Evolutionary conservation across 2,113 vertebrate species (phyloP).

Genomic region (Coptodon bakossiorum): DNA sequence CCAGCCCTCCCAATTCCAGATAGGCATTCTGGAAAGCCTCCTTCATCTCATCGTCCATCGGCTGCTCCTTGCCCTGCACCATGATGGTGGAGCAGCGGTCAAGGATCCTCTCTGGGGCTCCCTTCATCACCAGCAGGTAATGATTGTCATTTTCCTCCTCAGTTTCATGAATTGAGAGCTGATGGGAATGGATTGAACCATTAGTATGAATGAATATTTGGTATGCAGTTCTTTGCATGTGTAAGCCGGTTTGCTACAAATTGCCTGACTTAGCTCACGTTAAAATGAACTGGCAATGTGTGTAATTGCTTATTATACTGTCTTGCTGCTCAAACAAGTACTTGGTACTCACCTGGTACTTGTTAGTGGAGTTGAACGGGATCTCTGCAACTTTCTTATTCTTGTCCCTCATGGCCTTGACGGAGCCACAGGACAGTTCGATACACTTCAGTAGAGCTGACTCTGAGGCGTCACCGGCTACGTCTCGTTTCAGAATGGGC

Average conservation of each 20-base stretch:
- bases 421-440: constrained; percentile 81
- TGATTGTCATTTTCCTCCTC: constrained; percentile 78
- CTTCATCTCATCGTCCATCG: constrained; percentile 85
- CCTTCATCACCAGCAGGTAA: constrained; percentile 92
- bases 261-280: background rate
- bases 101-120: constrained; percentile 86
- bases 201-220: background rate
- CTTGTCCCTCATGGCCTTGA: constrained; percentile 83
- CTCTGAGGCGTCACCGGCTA: constrained; percentile 86
- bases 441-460: constrained; percentile 89
- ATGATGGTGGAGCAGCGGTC: constrained; percentile 86
- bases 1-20: constrained; percentile 82
- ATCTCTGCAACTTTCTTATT: constrained; percentile 90
- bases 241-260: background rate
- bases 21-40: constrained; percentile 91
- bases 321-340: background rate
- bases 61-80: constrained; percentile 85
- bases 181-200: background rate
- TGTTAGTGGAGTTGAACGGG: constrained; percentile 84
- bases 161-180: constrained; percentile 64
- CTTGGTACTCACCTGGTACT: constrained; percentile 67
- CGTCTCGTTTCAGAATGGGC: constrained; percentile 82
- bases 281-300: fast-evolving
- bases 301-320: background rate
- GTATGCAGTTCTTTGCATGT: background rate